phyloP scores from a whole-genome alignment of 2,797 vertebrate species.

The Miichthys miiuy region DNA sequence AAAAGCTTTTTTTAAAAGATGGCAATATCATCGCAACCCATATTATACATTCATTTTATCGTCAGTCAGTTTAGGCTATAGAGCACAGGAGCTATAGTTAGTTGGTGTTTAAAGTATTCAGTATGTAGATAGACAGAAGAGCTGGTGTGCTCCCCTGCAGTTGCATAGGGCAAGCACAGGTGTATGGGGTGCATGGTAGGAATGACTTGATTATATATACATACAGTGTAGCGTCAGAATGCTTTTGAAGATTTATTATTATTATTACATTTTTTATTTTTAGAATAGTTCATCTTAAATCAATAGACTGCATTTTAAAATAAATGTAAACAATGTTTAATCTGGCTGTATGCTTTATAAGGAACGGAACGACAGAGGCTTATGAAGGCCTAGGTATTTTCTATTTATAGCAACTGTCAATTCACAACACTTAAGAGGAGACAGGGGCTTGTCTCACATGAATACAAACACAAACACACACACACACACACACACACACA shows the following conservation, averaged over 20 bases:
- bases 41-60: not conserved
- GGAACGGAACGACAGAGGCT: slow-evolving; percentile 32
- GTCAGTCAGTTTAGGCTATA: not conserved
- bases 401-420: slow-evolving; percentile 72
- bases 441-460: slow-evolving; percentile 47
- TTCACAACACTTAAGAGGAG: slow-evolving; percentile 58
- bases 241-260: too few species aligned
- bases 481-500: slow-evolving; percentile 10
- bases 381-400: slow-evolving; percentile 56
- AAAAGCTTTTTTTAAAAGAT: not conserved
- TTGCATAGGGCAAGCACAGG: too few species aligned
- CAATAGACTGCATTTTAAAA: not conserved
- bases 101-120: not conserved
- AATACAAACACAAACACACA: slow-evolving; percentile 39
- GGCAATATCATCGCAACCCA: not conserved
- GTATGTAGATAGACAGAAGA: too few species aligned
- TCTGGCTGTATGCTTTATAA: slow-evolving; percentile 10
- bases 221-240: too few species aligned
- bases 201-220: too few species aligned
- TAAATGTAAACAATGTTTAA: not conserved
- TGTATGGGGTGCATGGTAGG: too few species aligned
- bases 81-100: not conserved
- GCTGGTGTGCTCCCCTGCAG: too few species aligned
- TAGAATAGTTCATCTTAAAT: too few species aligned
- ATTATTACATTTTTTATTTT: too few species aligned